Percentiles rank a stretch among this genome's conserved stretches.
Conservation (phyloP, 2,888 invertebrate species). For the Lasioglossum lativentre region DNA sequence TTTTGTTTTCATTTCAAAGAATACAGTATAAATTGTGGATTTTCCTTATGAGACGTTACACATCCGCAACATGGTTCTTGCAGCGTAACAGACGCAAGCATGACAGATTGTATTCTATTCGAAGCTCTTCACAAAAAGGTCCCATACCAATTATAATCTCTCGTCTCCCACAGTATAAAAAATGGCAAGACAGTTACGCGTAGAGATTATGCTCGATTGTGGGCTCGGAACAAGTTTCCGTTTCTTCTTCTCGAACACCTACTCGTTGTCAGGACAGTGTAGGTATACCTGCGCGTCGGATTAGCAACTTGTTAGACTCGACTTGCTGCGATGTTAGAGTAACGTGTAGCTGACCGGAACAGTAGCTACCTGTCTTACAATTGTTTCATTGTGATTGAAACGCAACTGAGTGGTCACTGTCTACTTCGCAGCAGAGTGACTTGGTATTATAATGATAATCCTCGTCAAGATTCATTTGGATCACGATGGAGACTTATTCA, state of each 20-base stretch:
- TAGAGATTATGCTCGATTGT: not conserved
- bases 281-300: not conserved
- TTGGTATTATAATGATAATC: not conserved
- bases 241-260: constrained; percentile 6
- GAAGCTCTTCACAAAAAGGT: not conserved
- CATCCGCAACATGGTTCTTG: not conserved
- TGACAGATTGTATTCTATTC: not conserved
- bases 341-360: not conserved
- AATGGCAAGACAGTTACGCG: not conserved
- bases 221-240: not conserved
- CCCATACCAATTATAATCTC: not conserved
- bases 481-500: not conserved
- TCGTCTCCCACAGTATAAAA: not conserved
- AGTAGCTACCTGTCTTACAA: not conserved
- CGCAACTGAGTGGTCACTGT: not conserved
- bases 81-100: not conserved
- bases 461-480: not conserved
- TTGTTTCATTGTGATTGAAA: not conserved
- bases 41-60: not conserved
- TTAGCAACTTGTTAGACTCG: constrained; percentile 8
- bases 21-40: too few species aligned
- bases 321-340: not conserved
- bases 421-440: not conserved
- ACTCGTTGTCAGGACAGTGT: not conserved
- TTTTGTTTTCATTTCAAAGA: too few species aligned